phyloP scores from a whole-genome alignment of 1,140 invertebrate genomes.

The Zaprionus taronus region DNA sequence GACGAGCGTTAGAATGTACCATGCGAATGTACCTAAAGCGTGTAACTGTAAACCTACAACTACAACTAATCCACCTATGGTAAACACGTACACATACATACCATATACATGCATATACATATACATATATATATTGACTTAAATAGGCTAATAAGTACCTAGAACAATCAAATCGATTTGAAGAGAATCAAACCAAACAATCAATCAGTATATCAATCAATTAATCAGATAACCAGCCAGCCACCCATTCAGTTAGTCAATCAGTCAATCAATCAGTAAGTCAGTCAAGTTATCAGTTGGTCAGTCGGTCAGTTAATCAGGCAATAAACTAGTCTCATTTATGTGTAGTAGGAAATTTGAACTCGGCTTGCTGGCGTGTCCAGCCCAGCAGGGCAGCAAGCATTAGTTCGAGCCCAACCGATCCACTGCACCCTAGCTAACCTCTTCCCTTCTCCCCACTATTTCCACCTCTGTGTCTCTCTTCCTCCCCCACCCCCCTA shows the following conservation, averaged over 20 bases:
- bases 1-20: constrained; percentile 51
- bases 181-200: constrained; percentile 13
- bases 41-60: constrained; percentile 23
- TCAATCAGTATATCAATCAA: constrained; percentile 7
- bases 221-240: not conserved
- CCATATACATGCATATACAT: not conserved
- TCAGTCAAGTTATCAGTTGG: not conserved
- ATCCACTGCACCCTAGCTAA: not conserved
- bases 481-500: no score
- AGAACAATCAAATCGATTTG: constrained; percentile 25
- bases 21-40: constrained; percentile 38
- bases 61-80: constrained; percentile 23
- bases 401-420: constrained; percentile 55
- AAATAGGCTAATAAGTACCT: constrained; percentile 22
- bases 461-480: not conserved
- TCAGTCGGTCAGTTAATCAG: constrained; percentile 1
- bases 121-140: not conserved
- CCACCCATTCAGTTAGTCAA: not conserved
- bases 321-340: not conserved
- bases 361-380: constrained; percentile 74
- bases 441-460: not conserved
- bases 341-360: constrained; percentile 44
- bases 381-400: constrained; percentile 73
- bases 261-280: not conserved
- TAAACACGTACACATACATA: not conserved